These are phyloP conservation scores for Dichetophora obliterata DNA, from an alignment of 2,888 invertebrate species.

Conservation along the genomic window DNA sequence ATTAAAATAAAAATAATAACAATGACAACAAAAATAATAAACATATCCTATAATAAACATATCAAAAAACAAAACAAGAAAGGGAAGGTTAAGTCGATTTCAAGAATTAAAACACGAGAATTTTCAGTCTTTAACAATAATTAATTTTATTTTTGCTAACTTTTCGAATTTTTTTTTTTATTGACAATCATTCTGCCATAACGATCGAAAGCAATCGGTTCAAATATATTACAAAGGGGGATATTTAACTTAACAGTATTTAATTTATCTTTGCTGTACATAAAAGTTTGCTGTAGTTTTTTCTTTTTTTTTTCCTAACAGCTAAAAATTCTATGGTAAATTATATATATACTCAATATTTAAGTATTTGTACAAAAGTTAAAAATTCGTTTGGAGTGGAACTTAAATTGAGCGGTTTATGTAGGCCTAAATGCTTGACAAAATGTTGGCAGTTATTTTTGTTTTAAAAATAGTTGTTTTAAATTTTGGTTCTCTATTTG, in stretches of 20 bases:
- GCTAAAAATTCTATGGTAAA: conserved; percentile 1
- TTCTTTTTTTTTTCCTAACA: conserved; percentile 30
- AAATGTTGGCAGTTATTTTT: conserved; percentile 28
- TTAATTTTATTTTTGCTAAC: conserved; percentile 56
- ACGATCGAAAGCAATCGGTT: conserved; percentile 48
- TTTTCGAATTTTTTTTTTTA: conserved; percentile 47
- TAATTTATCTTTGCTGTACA: conserved; percentile 43
- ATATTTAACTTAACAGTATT: conserved; percentile 42
- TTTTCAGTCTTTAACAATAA: conserved; percentile 68
- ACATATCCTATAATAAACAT: too few species aligned
- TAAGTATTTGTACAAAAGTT: conserved; percentile 26
- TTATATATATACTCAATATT: conserved; percentile 14
- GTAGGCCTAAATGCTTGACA: background rate
- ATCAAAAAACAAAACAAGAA: too few species aligned
- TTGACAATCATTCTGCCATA: conserved; percentile 23
- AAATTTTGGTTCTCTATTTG: conserved; percentile 5
- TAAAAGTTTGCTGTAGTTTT: conserved; percentile 54
- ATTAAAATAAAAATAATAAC: too few species aligned
- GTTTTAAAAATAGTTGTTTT: conserved; percentile 36
- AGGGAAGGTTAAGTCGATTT: too few species aligned
- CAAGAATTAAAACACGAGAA: conserved; percentile 22
- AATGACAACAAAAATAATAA: too few species aligned
- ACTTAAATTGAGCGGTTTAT: conserved; percentile 8
- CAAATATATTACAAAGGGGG: conserved; percentile 39
- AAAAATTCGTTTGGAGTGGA: conserved; percentile 32